Conservation (phyloP, 2,113 vertebrate species). For the Rousettus leschenaultii region DNA sequence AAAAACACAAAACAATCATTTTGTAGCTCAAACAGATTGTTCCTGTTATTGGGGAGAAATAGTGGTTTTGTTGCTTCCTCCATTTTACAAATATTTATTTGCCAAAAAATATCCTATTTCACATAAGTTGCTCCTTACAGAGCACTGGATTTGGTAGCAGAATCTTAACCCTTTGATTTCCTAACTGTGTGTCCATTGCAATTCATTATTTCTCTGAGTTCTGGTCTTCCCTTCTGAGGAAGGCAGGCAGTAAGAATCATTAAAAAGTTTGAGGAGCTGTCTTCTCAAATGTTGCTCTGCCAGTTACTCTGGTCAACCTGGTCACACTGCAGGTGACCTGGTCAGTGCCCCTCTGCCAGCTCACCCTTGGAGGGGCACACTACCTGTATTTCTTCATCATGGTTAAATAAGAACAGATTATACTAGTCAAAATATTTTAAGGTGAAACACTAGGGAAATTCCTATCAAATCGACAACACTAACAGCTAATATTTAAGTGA, state of each 20-base stretch:
- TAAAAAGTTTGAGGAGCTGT: not conserved
- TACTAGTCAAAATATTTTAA: not conserved
- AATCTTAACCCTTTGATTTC: not conserved
- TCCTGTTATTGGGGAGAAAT: not conserved
- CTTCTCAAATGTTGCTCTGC: not conserved
- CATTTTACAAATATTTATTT: not conserved
- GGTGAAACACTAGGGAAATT: not conserved
- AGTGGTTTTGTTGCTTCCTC: not conserved
- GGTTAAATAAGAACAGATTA: not conserved
- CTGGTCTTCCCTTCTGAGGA: not conserved
- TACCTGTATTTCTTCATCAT: not conserved
- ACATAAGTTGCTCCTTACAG: not conserved
- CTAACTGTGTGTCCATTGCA: not conserved
- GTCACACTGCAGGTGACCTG: not conserved
- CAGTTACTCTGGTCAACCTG: not conserved
- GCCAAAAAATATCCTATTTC: not conserved
- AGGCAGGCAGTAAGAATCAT: too few relatives aligned
- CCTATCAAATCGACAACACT: not conserved
- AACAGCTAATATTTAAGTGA: not conserved
- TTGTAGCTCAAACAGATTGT: not conserved
- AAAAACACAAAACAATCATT: not conserved
- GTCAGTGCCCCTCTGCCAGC: not conserved
- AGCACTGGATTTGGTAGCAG: not conserved
- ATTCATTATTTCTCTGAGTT: not conserved
- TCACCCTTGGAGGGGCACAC: not conserved